Percentiles rank a stretch among this genome's conserved stretches.
These are phyloP conservation scores for Aethina tumida DNA, from an alignment of 1,140 invertebrate genomes.

Conservation along the genomic window DNA sequence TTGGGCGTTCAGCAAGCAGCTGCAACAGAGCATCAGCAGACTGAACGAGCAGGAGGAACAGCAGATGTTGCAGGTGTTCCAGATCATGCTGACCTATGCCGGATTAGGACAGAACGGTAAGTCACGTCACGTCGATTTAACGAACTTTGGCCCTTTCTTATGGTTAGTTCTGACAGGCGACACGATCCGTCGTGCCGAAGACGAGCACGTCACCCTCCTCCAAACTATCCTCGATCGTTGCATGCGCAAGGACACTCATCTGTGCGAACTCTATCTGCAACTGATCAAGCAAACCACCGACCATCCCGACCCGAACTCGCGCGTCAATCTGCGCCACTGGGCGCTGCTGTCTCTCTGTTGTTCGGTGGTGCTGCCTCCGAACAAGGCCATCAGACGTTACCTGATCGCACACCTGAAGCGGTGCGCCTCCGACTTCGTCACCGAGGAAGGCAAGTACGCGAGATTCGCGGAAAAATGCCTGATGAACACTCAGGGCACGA, in stretches of 20 bases:
- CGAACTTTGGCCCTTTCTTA: too few species aligned
- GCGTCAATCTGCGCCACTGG: slow-evolving; percentile 85
- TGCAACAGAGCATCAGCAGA: slow-evolving; percentile 73
- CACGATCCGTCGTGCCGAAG: slow-evolving; percentile 51
- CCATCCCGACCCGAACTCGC: slow-evolving; percentile 79
- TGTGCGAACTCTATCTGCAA: slow-evolving; percentile 88
- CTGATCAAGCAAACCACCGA: slow-evolving; percentile 89
- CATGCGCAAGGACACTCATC: slow-evolving; percentile 75
- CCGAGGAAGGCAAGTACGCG: slow-evolving; percentile 91
- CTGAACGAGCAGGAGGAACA: slow-evolving; percentile 82
- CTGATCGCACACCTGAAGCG: slow-evolving; percentile 83
- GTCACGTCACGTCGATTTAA: too few species aligned
- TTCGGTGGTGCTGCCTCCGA: slow-evolving; percentile 76
- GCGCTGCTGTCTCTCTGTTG: slow-evolving; percentile 81
- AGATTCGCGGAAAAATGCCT: slow-evolving; percentile 88
- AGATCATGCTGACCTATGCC: slow-evolving; percentile 67
- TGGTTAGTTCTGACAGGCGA: slow-evolving; percentile 29
- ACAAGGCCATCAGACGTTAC: slow-evolving; percentile 75
- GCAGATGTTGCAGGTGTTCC: slow-evolving; percentile 69
- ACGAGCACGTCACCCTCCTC: slow-evolving; percentile 79
- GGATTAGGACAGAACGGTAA: slow-evolving; percentile 67
- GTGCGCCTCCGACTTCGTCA: slow-evolving; percentile 78
- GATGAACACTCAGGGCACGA: slow-evolving; percentile 74
- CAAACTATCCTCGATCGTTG: slow-evolving; percentile 84
- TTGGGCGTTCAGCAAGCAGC: slow-evolving; percentile 81